A percentile compares a stretch with the other conserved stretches of the same genome.
phyloP scores from a whole-genome alignment of 2,113 vertebrate genomes.

The Herpetotheres cachinnans region DNA sequence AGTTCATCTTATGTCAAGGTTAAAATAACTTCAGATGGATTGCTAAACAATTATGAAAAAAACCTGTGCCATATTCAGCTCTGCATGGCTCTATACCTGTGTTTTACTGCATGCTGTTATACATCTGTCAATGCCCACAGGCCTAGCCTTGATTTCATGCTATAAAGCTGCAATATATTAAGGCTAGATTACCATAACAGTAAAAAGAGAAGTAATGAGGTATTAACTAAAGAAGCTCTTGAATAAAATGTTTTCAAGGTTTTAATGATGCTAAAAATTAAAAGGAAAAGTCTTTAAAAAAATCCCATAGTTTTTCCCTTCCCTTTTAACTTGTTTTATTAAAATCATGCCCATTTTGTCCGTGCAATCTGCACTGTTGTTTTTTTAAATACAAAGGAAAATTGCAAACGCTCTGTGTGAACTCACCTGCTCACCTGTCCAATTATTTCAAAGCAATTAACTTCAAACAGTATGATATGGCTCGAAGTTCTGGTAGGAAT shows the following conservation, averaged over 20 bases:
- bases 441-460: slow-evolving; percentile 69
- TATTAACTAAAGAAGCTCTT: slow-evolving; percentile 57
- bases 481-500: slow-evolving; percentile 16
- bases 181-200: slow-evolving; percentile 67
- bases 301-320: not conserved
- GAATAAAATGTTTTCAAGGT: slow-evolving; percentile 54
- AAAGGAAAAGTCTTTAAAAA: not conserved
- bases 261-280: slow-evolving; percentile 46
- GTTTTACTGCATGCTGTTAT: slow-evolving; percentile 70
- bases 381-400: slow-evolving; percentile 32
- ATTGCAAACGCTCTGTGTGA: slow-evolving; percentile 39
- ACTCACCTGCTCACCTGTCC: slow-evolving; percentile 59
- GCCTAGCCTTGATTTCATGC: slow-evolving; percentile 58
- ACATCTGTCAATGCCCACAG: slow-evolving; percentile 76
- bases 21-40: slow-evolving; percentile 72
- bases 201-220: slow-evolving; percentile 65
- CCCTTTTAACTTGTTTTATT: slow-evolving; percentile 2
- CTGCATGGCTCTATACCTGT: slow-evolving; percentile 43
- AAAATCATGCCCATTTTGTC: not conserved
- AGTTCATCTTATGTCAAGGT: slow-evolving; percentile 72
- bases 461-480: slow-evolving; percentile 48
- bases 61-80: slow-evolving; percentile 40
- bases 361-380: not conserved
- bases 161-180: slow-evolving; percentile 54
- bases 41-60: slow-evolving; percentile 61